Conservation (phyloP, 2,113 vertebrate genomes). For the Nothocercus julius region DNA sequence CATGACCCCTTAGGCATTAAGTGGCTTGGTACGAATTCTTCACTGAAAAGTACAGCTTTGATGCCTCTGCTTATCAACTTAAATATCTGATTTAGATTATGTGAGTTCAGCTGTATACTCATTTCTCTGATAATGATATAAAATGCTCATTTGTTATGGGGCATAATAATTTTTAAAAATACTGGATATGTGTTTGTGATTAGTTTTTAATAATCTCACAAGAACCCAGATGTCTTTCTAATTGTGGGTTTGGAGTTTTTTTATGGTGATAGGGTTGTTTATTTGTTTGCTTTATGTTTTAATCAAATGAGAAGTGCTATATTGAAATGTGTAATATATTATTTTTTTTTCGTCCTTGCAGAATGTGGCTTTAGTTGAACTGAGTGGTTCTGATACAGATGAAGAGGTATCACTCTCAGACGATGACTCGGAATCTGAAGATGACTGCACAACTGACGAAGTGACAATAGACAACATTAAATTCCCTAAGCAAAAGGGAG, state of each 20-base stretch:
- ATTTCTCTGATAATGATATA: not conserved
- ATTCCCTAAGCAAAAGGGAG: constrained; percentile 78
- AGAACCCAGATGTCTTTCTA: not conserved
- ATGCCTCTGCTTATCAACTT: not conserved
- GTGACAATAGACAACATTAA: constrained; percentile 84
- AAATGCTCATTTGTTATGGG: not conserved
- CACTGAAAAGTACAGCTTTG: not conserved
- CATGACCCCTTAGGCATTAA: not conserved
- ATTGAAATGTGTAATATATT: not conserved
- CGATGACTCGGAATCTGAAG: constrained; percentile 74
- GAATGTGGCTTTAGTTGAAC: constrained; percentile 90
- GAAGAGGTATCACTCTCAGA: constrained; percentile 67
- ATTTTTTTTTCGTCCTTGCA: constrained; percentile 33
- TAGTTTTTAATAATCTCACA: not conserved
- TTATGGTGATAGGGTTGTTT: not conserved
- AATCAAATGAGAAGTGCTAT: not conserved
- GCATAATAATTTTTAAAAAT: not conserved
- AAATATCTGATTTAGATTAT: not conserved
- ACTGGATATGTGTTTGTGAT: not conserved
- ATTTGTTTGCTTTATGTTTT: not conserved
- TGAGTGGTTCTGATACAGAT: constrained; percentile 79
- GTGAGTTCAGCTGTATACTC: not conserved
- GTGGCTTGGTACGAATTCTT: not conserved
- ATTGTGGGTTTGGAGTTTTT: not conserved
- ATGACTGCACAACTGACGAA: constrained; percentile 58